Base-by-base conservation (phyloP, 2,113 vertebrate species). In the Bucco capensis region DNA sequence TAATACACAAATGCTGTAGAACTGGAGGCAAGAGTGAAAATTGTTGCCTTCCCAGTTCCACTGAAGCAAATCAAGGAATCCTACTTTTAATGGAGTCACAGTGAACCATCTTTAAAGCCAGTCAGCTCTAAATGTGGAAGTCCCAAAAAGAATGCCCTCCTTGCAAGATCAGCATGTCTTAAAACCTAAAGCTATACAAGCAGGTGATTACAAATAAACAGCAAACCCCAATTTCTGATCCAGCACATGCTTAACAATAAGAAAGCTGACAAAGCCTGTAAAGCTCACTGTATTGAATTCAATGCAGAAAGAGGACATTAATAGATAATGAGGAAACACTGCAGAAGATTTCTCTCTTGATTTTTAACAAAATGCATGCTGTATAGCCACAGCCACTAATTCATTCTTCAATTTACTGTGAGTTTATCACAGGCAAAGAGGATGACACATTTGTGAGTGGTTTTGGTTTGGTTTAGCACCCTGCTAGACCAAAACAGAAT, bases 81-180 rank as follows among this genome's bases (percentile, higher is more conserved):
- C 27, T 46, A 5, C 24, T 66, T 76, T 60, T 58, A 76, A 50
- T 19, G 27, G 31, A 74, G 22, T 50, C 27, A 62, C 27, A 73
- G 46, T 24, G 58, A 49, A 21, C 56, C 49, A 47, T 27, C 56
- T 89, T 80, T 35, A 86, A 73, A 33, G 35, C 9, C 38, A 58
- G 30, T 19, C 44, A 66, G 23, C n/a, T 25, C 70, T 62, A 73
- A 75, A 37, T 23, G 19, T 38, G 3, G 0, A 0, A 62, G 16
- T 56, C 8, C 60, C 71, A 23, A 4, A 46, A 76, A 46, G 40
- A 67, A 71, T n/a, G 56, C 66, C 30, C 28, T 81, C 57, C 38
- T 51, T 44, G 42, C 19, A 95, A n/a, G 33, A 83, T 61, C 4
- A 87, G 33, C 37, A 82, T 18, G 53, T 75, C 66, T 84, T 58